Percentiles rank a stretch among this genome's conserved stretches.
These are phyloP conservation scores for Monopterus albus DNA, from an alignment of 2,113 vertebrate genomes.

Conservation along the genomic window DNA sequence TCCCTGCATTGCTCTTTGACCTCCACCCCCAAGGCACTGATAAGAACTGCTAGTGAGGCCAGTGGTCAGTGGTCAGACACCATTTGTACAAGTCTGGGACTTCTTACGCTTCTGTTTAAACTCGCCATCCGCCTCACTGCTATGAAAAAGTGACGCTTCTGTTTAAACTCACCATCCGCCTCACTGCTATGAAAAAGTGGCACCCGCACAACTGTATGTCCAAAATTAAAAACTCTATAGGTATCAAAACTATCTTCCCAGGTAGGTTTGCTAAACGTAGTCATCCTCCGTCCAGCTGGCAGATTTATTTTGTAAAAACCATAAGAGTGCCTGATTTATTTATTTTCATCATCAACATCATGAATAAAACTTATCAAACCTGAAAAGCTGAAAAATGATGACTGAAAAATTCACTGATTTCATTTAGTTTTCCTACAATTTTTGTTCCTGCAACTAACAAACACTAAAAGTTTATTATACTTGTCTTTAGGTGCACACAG, in stretches of 20 bases:
- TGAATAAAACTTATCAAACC: too few relatives aligned
- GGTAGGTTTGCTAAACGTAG: too few relatives aligned
- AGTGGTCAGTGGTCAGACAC: slow-evolving; percentile 52
- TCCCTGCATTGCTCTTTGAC: slow-evolving; percentile 49
- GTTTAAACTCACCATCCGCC: slow-evolving; percentile 16
- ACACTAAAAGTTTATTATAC: too few relatives aligned
- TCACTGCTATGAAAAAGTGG: not conserved
- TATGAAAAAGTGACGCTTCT: slow-evolving; percentile 4
- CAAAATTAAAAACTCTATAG: not conserved
- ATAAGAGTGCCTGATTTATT: too few relatives aligned
- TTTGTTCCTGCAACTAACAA: too few relatives aligned
- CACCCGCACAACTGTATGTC: not conserved
- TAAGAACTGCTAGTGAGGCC: slow-evolving; percentile 34
- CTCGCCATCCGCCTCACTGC: slow-evolving; percentile 4
- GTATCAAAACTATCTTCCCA: not conserved
- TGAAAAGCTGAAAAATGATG: too few relatives aligned
- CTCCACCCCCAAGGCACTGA: slow-evolving; percentile 15
- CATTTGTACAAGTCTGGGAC: slow-evolving; percentile 37
- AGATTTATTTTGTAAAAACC: too few relatives aligned
- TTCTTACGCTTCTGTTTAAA: slow-evolving; percentile 35
- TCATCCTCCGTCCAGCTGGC: too few relatives aligned
- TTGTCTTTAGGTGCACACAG: too few relatives aligned
- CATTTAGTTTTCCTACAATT: too few relatives aligned
- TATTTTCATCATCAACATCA: too few relatives aligned
- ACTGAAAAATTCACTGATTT: too few relatives aligned